phyloP scores from a whole-genome alignment of 2,797 vertebrate species.

The Phylloscopus collybita region DNA sequence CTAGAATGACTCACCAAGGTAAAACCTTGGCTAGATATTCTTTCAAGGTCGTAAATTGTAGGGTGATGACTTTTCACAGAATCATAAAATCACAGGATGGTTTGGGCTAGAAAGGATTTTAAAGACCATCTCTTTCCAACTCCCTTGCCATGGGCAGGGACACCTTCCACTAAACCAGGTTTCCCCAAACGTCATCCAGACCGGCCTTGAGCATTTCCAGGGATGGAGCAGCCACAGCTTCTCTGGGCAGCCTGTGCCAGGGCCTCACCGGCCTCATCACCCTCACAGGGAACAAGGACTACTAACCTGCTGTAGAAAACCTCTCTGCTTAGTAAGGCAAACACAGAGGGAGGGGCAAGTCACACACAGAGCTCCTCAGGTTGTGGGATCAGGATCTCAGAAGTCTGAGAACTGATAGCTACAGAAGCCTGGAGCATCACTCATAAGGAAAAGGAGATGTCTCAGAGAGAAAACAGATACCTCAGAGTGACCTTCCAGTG shows the following conservation, averaged over 20 bases:
- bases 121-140: neutral
- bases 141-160: neutral
- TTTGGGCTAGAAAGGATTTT: neutral
- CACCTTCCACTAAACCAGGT: accelerated
- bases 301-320: neutral
- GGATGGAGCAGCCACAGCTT: neutral
- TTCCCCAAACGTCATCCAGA: neutral
- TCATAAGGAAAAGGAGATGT: neutral
- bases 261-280: accelerated
- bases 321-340: neutral
- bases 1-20: conserved; percentile 71
- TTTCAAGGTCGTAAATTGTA: conserved; percentile 65
- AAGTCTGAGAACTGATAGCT: neutral
- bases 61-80: conserved; percentile 1
- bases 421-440: neutral
- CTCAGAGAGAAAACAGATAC: neutral
- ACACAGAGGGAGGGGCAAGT: neutral
- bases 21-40: conserved; percentile 67
- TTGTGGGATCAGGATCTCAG: neutral
- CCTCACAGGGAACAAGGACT: neutral
- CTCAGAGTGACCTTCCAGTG: neutral
- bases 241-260: neutral
- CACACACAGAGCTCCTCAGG: neutral
- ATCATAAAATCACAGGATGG: neutral
- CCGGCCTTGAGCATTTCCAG: neutral